Percentiles rank a stretch among this genome's conserved stretches.
Conservation (phyloP, 37 sponge, comb jelly and placozoan genomes). For the Agelas oroides region DNA sequence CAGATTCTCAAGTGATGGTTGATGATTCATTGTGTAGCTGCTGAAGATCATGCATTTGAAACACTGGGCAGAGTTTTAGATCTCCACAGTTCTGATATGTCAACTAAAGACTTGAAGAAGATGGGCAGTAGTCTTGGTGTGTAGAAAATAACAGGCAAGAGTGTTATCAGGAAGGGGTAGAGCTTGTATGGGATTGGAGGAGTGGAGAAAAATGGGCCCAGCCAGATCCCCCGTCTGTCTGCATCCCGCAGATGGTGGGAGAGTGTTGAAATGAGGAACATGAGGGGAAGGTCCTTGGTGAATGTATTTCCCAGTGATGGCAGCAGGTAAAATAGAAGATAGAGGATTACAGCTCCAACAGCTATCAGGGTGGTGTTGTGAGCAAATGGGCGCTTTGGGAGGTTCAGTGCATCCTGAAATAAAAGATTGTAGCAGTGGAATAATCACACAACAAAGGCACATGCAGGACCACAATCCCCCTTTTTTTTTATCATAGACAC, state of each 20-base stretch:
- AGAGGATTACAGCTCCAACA: conserved; percentile 17
- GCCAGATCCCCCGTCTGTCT: conserved; percentile 63
- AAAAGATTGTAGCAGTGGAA: neutral
- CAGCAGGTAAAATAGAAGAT: conserved; percentile 9
- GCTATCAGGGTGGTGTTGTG: conserved; percentile 60
- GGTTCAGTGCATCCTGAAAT: conserved; percentile 50
- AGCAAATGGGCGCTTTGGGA: conserved; percentile 58
- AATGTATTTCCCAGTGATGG: neutral
- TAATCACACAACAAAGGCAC: neutral
- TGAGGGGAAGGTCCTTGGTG: neutral
- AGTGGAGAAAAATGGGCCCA: conserved; percentile 49
- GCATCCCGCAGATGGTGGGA: conserved; percentile 71
- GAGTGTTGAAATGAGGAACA: conserved; percentile 47
- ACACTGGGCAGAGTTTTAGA: too few species aligned
- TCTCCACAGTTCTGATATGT: too few species aligned
- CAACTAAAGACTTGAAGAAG: too few species aligned
- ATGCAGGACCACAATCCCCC: neutral
- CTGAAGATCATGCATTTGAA: too few species aligned
- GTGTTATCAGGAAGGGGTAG: conserved; percentile 7
- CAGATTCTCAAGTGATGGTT: too few species aligned
- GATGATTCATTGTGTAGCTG: too few species aligned
- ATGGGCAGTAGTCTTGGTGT: neutral
- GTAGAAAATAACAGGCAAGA: conserved; percentile 4
- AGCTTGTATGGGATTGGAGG: conserved; percentile 53
- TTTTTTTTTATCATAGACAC: neutral